A percentile compares a stretch with the other conserved stretches of the same genome.
Conservation (phyloP, 2,888 invertebrate species). For the Mimas tiliae region DNA sequence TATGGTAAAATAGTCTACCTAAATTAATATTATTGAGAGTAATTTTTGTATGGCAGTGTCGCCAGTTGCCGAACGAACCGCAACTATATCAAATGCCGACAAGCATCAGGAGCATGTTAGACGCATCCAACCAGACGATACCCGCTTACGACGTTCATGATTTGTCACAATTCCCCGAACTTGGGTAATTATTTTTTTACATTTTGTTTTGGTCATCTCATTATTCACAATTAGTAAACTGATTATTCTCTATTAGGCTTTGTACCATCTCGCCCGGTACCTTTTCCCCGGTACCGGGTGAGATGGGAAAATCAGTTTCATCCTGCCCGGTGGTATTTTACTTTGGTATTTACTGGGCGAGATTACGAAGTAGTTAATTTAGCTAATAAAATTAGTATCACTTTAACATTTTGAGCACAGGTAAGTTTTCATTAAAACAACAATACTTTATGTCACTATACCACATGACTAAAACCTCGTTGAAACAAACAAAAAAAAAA, state of each 20-base stretch:
- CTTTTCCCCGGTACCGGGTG: no score
- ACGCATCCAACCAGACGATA: conserved; percentile 33
- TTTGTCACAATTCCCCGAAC: conserved; percentile 46
- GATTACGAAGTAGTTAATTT: no score
- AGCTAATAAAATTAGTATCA: no score
- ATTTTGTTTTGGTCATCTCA: conserved; percentile 17
- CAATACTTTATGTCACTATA: no score
- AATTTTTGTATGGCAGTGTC: conserved; percentile 53
- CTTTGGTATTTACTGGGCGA: no score
- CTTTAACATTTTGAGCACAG: no score
- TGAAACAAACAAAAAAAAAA: no score
- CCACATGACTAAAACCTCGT: no score
- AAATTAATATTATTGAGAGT: conserved; percentile 4
- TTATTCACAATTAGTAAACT: not conserved
- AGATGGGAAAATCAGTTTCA: no score
- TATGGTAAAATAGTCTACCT: not conserved
- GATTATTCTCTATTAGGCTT: not conserved
- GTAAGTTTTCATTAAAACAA: no score
- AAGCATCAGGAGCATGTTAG: conserved; percentile 43
- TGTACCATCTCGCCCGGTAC: no score
- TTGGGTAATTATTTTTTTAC: conserved; percentile 41
- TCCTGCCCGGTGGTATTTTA: no score
- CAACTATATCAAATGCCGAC: conserved; percentile 54
- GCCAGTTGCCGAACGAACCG: conserved; percentile 67
- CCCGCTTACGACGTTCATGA: conserved; percentile 52